Evolutionary conservation across 2,888 invertebrate genomes (phyloP), one percentile per base, ranked within the genome.

Genomic region (Thyatira batis): DNA sequence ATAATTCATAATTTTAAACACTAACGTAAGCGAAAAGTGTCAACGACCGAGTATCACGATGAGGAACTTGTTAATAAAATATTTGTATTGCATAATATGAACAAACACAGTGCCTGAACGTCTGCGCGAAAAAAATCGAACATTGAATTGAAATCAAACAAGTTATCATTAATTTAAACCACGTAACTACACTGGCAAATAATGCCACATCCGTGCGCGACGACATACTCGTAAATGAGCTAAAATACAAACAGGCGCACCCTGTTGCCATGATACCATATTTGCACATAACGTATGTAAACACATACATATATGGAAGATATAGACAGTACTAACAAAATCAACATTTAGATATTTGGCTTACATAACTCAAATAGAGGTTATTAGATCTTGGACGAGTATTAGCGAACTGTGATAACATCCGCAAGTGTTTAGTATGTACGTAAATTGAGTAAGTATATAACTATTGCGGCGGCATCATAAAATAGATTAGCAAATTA

Each of bases 291-390:
- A 63, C 62, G 66, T 70, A 64, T 75, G 74, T 75, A 77, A 68
- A 76, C 68, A 71, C 57, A 60, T 58, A 62, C 70, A 66, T 67
- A 68, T 74, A 78, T 72, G 67, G 73, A 66, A 62, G 66, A 64
- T 72, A 67, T 66, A 72, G 67, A 71, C 73, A 69, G 72, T 71
- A 71, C 71, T 65, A 69, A 66, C 67, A 76, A 73, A 79, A 73
- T 71, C 76, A 82, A 84, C 78, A 83, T 73, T 75, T 68, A 65
- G 61, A 61, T 80, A 70, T 82, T 80, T 79, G 73, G 67, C 74
- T 84, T 83, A 85, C 79, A 84, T 84, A 86, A 86, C 73, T 71
- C 82, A 85, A 87, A 87, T 85, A 86, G 69, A 63, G 76, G 74
- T 81, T 84, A 82, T 80, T 78, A 73, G 75, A 83, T 77, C 76